phyloP scores from a whole-genome alignment of 92 coral and sea anemone species.

The Bergia sp. region DNA sequence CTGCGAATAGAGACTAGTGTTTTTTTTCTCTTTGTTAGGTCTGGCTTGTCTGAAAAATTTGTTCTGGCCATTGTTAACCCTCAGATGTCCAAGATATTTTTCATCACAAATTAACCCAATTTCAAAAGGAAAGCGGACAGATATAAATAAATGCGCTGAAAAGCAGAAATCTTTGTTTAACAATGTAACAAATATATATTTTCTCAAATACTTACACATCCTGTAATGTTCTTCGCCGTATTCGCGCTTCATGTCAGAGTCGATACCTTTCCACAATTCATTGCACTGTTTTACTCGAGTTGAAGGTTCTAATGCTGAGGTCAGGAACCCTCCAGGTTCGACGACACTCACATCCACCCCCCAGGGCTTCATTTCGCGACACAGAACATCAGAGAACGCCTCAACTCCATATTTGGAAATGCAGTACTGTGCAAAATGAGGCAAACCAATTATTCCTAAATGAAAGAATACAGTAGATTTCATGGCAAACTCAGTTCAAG shows the following conservation, averaged over 20 bases:
- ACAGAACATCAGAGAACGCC: slow-evolving; percentile 52
- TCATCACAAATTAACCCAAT: too few species aligned
- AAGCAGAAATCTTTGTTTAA: background rate
- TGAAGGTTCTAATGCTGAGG: slow-evolving; percentile 16
- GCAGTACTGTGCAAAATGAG: slow-evolving; percentile 46
- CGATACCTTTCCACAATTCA: slow-evolving; percentile 31
- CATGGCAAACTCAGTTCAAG: too few species aligned
- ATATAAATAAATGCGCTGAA: background rate
- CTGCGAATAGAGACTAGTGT: too few species aligned
- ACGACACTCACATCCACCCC: slow-evolving; percentile 29
- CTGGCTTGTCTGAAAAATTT: too few species aligned
- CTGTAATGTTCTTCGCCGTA: slow-evolving; percentile 50
- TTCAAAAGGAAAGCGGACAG: background rate
- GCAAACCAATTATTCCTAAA: slow-evolving; percentile 49
- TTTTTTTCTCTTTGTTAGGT: too few species aligned
- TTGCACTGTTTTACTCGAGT: slow-evolving; percentile 27
- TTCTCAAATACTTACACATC: slow-evolving; percentile 20
- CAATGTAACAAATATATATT: background rate
- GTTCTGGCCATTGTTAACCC: too few species aligned
- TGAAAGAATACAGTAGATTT: background rate
- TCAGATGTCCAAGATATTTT: too few species aligned
- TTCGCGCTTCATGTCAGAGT: slow-evolving; percentile 23
- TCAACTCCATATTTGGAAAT: slow-evolving; percentile 47
- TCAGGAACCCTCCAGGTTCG: slow-evolving; percentile 54
- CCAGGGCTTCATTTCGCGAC: slow-evolving; percentile 50